Evolutionary conservation across 2,797 vertebrate species (phyloP), one percentile per base, ranked within the genome.

Genomic region (Brotogeris chrysoptera): DNA sequence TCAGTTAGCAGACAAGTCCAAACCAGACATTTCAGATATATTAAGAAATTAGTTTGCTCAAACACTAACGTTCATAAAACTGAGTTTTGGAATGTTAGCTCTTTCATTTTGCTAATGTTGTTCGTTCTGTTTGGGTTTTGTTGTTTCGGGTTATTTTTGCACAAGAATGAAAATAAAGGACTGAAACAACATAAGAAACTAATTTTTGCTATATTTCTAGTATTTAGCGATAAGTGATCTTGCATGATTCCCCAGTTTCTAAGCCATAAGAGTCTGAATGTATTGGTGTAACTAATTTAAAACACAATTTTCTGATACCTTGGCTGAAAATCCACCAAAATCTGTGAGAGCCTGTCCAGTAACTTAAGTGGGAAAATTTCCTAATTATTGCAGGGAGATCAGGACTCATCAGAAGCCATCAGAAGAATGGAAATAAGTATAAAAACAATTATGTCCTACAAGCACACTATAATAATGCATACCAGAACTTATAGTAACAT

Each of bases 311-410:
- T 66, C 21, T 36, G 55, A 79, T 38, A 39, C 1, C 10, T 18
- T 64, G 5, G 80, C 92, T 86, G 46, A 86, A 93, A 76, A 53
- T 4, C 9, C 13, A 16, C 39, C 17, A 53, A 80, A 90, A n/a
- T 38, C 39, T 76, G 41, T 36, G 34, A 39, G 25, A 94, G 0
- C 38, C 19, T 65, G 34, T 73, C 55, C 47, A 85, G 71, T 46
- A 82, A 72, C 78, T 83, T 92, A 23, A 72, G 10, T 72, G 41
- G 76, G 88, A 82, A 89, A 90, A 89, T 80, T 24, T 87, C 64
- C 39, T 77, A 63, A 85, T 73, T 90, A 77, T 93, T 89, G 78
- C 71, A 85, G 39, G 24, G 50, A 91, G 55, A 85, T 44, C 18
- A 77, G n/a, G 10, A 64, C 85, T 93, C 94, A 50, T n/a, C 64